Conservation (phyloP, 2,888 invertebrate genomes). For the Lobophora halterata region DNA sequence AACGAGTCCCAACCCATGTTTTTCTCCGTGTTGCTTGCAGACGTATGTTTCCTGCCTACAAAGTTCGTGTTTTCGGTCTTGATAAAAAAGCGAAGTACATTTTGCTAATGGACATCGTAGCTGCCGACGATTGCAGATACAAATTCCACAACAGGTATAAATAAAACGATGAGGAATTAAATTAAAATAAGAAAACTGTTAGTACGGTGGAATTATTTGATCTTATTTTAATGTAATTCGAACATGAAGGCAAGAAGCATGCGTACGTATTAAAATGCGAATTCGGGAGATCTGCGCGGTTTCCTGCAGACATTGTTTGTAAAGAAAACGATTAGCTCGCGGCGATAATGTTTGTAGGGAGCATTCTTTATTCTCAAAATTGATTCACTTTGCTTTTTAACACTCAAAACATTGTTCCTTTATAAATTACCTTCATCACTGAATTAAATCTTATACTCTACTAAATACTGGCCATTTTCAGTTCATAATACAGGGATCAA, state of each 20-base stretch:
- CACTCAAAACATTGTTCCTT: neutral
- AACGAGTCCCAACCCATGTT: conserved; percentile 75
- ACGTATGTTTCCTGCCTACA: conserved; percentile 99
- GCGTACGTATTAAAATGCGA: conserved; percentile 65
- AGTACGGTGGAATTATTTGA: conserved; percentile 40
- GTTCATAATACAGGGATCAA: conserved; percentile 7
- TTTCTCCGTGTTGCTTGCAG: conserved; percentile 86
- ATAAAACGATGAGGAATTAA: conserved; percentile 72
- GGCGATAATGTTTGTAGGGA: neutral
- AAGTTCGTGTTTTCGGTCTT: conserved; percentile 97
- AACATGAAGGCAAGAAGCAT: conserved; percentile 84
- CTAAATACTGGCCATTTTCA: conserved; percentile 7
- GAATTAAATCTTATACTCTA: conserved; percentile 6
- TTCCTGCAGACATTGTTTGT: conserved; percentile 13
- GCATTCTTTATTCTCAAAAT: conserved; percentile 4
- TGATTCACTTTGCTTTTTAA: conserved; percentile 5
- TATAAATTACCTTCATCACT: neutral
- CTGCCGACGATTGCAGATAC: conserved; percentile 97
- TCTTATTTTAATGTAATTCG: conserved; percentile 79
- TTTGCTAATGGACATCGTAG: conserved; percentile 97
- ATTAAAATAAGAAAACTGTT: conserved; percentile 76
- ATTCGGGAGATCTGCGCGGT: conserved; percentile 65
- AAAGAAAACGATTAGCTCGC: neutral
- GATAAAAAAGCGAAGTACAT: conserved; percentile 99
- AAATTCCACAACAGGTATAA: conserved; percentile 95